Conservation (phyloP, 2,888 invertebrate genomes). For the Ophraella communa region DNA sequence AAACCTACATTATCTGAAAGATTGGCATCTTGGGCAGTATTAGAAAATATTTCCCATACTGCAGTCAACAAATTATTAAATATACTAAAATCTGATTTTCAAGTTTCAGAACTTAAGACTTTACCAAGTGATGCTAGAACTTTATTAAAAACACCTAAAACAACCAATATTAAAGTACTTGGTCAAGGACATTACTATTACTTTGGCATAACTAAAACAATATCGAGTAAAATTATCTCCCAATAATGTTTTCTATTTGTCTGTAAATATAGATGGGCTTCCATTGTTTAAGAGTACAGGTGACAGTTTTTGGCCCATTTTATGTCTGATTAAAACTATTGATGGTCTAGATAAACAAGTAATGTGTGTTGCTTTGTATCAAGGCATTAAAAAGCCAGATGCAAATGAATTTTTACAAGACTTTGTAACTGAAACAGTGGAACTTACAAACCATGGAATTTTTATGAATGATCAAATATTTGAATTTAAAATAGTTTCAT, state of each 20-base stretch:
- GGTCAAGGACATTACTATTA: constrained; percentile 4
- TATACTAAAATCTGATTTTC: constrained; percentile 8
- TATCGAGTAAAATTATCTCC: neutral
- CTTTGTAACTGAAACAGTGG: constrained; percentile 21
- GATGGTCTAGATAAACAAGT: constrained; percentile 4
- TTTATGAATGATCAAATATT: constrained; percentile 5
- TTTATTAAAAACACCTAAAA: constrained; percentile 12
- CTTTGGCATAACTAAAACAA: constrained; percentile 12
- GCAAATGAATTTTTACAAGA: constrained; percentile 23
- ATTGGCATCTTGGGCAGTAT: constrained; percentile 14
- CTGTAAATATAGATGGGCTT: constrained; percentile 23
- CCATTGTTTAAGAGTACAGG: constrained; percentile 17
- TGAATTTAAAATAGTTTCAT: constrained; percentile 15
- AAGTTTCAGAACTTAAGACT: constrained; percentile 4
- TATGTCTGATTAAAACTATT: constrained; percentile 16
- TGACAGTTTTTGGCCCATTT: constrained; percentile 20
- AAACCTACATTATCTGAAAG: neutral
- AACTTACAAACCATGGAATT: constrained; percentile 19
- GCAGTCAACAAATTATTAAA: constrained; percentile 5
- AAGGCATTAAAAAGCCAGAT: constrained; percentile 19
- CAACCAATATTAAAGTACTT: neutral
- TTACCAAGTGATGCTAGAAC: constrained; percentile 12
- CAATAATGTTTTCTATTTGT: constrained; percentile 2
- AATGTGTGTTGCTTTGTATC: constrained; percentile 18
- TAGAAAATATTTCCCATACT: constrained; percentile 3